Evolutionary conservation across 2,113 vertebrate genomes (phyloP).

Genomic region (Oostethus manadensis): DNA sequence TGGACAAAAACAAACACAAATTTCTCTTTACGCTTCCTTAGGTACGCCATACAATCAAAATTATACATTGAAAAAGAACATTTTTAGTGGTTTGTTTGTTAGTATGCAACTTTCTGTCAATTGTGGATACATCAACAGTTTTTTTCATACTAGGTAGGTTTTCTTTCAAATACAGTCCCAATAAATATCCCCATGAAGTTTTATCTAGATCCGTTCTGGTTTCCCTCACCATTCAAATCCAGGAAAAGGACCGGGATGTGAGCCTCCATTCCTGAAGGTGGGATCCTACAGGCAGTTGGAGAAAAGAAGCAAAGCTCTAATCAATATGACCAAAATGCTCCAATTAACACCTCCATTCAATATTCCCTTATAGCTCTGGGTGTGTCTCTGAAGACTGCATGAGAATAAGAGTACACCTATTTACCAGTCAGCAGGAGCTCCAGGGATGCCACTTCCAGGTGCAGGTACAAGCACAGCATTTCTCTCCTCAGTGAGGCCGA

Average conservation of each 20-base stretch:
- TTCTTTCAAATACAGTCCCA: no score
- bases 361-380: no score
- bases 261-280: conserved; percentile 90
- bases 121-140: no score
- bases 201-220: neutral
- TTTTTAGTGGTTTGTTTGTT: no score
- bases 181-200: neutral
- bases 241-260: conserved; percentile 95
- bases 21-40: no score
- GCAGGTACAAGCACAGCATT: conserved; percentile 92
- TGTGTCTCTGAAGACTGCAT: no score
- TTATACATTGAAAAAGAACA: neutral
- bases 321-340: neutral
- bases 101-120: no score
- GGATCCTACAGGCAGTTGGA: conserved; percentile 72
- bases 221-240: conserved; percentile 87
- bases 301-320: neutral
- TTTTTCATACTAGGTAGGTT: no score
- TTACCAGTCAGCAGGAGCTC: conserved; percentile 91
- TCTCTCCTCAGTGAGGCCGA: conserved; percentile 93
- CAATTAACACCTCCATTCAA: neutral
- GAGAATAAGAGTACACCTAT: neutral
- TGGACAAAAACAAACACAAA: conserved; percentile 7
- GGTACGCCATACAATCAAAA: neutral
- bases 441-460: conserved; percentile 89